Evolutionary conservation across 2,888 invertebrate genomes (phyloP), one percentile per base, ranked within the genome.

Genomic region (Drosophila anomalata): DNA sequence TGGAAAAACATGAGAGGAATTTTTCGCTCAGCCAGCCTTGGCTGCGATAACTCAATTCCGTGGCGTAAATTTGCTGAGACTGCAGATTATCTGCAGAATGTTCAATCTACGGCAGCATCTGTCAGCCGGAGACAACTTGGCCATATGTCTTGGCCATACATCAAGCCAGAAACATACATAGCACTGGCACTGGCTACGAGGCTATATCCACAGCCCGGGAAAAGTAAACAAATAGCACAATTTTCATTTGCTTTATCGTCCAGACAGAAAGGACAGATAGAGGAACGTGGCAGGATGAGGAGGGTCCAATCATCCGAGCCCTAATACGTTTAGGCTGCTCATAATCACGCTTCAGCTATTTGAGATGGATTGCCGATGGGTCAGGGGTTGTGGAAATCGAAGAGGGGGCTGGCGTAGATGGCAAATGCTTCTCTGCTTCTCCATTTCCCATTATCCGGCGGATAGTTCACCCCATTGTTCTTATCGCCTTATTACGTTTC

Each of bases 401-500:
- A 31, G 22, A 31, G 47, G 9, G 26, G 3, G 29, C 29, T 24
- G 9, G 29, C 9, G 9, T 29, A 9, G 29, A 12, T 17, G 9
- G 56, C 24, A 11, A 14, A 36, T 0, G 7, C 31, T 14, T 67
- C 56, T 55, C 54, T 57, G 41, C 53, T 31, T n/a, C 41, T 41
- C 29, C 24, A 42, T 48, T 39, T 31, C 22, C 31, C 1, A 17
- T 17, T 17, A 48, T 36, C 31, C 41, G 46, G 39, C 59, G 42
- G 50, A 67, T 48, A 55, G 26, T 60, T 58, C 71, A 77, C 47
- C 57, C 62, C 85, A 85, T 84, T 84, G 84, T 84, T 81, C 85
- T 83, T 85, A 84, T 84, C 84, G 83, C 81, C 79, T 85, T 84
- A 84, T 84, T 85, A 79, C 76, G 77, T 82, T 85, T 84, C 73